Conservation (phyloP, 1,140 invertebrate species). For the Apis dorsata region DNA sequence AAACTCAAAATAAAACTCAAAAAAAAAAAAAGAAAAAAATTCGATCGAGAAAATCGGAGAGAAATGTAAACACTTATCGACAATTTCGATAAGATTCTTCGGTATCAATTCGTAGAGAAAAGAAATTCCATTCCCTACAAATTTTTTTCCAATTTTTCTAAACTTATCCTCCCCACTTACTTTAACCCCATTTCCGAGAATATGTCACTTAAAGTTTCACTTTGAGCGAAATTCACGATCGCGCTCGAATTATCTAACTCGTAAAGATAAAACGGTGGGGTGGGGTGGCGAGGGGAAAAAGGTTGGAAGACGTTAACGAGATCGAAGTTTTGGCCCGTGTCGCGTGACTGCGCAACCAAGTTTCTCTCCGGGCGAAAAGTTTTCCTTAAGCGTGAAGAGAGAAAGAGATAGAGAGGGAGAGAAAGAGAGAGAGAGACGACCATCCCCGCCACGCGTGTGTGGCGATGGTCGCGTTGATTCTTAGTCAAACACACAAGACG, state of each 20-base stretch:
- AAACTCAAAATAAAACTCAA: too few relatives aligned
- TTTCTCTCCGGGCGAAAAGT: background rate
- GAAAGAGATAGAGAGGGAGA: too few relatives aligned
- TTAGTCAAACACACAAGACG: constrained; percentile 4
- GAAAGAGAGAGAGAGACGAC: too few relatives aligned
- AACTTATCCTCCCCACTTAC: background rate
- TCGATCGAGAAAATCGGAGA: too few relatives aligned
- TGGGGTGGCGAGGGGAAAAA: background rate
- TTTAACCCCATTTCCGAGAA: background rate
- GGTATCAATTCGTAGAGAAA: too few relatives aligned
- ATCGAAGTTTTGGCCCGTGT: background rate
- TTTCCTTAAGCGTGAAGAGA: background rate
- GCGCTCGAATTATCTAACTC: background rate
- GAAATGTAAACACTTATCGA: too few relatives aligned
- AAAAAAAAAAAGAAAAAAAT: too few relatives aligned
- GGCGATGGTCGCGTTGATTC: constrained; percentile 19
- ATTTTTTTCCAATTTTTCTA: background rate
- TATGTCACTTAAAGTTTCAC: background rate
- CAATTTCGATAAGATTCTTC: too few relatives aligned
- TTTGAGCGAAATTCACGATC: background rate
- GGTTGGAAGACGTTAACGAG: background rate
- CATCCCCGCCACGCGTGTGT: background rate
- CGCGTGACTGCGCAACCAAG: background rate
- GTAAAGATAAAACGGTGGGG: background rate
- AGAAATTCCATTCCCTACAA: background rate